Evolutionary conservation across 2,113 vertebrate genomes (phyloP).

Genomic region (Apodemus speciosus): DNA sequence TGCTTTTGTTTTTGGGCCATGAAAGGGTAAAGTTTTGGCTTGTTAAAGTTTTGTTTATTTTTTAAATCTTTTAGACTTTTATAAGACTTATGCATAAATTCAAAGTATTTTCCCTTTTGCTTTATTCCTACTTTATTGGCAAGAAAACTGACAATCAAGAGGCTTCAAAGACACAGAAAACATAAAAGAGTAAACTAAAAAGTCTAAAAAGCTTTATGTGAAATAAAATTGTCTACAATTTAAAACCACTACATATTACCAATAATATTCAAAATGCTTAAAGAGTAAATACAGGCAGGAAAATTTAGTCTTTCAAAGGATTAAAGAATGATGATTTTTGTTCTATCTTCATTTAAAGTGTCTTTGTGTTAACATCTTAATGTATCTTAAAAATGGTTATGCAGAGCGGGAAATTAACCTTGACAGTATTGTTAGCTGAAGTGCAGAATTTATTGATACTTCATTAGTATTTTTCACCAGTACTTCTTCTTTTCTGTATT

Average conservation of each 20-base stretch:
- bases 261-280: neutral
- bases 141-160: neutral
- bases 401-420: neutral
- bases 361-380: neutral
- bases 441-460: neutral
- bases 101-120: neutral
- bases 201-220: neutral
- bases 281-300: neutral
- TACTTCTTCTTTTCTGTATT: neutral
- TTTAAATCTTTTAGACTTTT: neutral
- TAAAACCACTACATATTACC: neutral
- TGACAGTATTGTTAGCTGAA: neutral
- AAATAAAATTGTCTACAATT: conserved; percentile 26
- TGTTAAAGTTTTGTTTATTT: neutral
- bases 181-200: neutral
- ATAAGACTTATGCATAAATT: neutral
- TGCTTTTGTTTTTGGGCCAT: neutral
- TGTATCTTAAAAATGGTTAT: neutral
- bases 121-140: neutral
- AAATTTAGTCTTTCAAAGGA: neutral
- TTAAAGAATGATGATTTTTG: neutral
- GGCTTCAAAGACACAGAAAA: conserved; percentile 30
- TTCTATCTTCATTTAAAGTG: neutral
- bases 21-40: neutral
- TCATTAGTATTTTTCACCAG: neutral